These are phyloP conservation scores for Anarrhichthys ocellatus DNA, from an alignment of 2,113 vertebrate species.

Conservation along the genomic window DNA sequence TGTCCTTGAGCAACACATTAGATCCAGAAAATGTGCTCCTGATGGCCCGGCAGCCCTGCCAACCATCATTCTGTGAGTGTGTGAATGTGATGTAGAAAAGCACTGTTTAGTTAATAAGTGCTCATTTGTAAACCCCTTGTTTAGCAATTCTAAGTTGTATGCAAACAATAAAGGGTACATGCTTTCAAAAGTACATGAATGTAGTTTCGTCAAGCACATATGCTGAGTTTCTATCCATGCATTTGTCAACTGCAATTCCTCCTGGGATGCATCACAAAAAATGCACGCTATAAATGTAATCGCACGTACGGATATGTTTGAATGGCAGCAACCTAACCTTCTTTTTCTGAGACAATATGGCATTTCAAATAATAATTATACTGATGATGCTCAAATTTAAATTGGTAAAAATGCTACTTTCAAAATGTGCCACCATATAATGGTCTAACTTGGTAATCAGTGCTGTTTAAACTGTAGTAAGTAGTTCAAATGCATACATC, in stretches of 20 bases:
- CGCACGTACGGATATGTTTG: not conserved
- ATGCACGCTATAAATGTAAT: not conserved
- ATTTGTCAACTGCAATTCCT: not conserved
- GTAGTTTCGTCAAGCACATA: not conserved
- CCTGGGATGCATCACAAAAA: not conserved
- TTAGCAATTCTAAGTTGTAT: not conserved
- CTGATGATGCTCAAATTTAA: not conserved
- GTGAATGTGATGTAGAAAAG: slow-evolving; percentile 1
- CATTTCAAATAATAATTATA: slow-evolving; percentile 7
- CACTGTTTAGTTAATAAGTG: not conserved
- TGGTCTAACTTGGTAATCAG: no score
- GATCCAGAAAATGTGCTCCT: not conserved
- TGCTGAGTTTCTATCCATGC: not conserved
- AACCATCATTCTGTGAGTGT: not conserved
- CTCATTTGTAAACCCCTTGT: not conserved
- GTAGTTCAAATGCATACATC: not conserved
- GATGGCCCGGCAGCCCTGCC: not conserved
- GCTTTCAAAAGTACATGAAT: not conserved
- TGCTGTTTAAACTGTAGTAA: not conserved
- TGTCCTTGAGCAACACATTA: slow-evolving; percentile 36
- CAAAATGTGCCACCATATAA: not conserved
- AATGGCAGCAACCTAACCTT: not conserved
- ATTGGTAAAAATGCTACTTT: not conserved
- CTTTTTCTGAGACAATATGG: not conserved
- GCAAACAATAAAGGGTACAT: not conserved